These are phyloP conservation scores for Stenopsyche tienmushanensis DNA, from an alignment of 1,140 invertebrate genomes.

Conservation along the genomic window DNA sequence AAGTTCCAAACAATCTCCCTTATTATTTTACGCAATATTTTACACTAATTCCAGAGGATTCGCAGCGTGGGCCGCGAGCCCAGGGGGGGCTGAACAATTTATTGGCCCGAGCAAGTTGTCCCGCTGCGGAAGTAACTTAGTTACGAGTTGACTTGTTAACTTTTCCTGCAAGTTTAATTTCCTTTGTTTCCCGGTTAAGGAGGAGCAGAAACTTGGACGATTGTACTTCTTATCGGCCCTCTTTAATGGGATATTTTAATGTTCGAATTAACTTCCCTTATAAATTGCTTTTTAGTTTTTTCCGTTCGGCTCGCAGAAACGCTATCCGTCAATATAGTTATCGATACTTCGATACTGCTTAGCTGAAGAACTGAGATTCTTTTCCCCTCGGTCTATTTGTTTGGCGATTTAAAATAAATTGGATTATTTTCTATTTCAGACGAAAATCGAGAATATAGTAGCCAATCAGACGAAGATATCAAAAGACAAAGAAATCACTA, in stretches of 20 bases:
- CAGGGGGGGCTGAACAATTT: conserved; percentile 9
- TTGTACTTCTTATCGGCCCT: conserved; percentile 5
- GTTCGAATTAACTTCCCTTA: conserved; percentile 27
- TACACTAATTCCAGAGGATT: conserved; percentile 23
- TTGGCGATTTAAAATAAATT: too few relatives aligned
- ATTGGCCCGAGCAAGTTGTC: conserved; percentile 27
- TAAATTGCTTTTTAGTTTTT: conserved; percentile 14
- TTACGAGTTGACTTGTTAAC: conserved; percentile 31
- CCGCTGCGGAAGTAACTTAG: conserved; percentile 28
- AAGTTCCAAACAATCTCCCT: conserved; percentile 18
- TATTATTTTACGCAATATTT: conserved; percentile 27
- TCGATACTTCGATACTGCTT: background rate
- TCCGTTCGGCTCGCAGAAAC: conserved; percentile 2
- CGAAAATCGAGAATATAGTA: conserved; percentile 82
- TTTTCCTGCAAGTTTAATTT: conserved; percentile 30
- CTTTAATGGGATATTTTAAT: conserved; percentile 29
- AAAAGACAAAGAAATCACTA: conserved; percentile 84
- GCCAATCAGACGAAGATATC: conserved; percentile 79
- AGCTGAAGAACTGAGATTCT: too few relatives aligned
- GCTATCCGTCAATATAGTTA: too few relatives aligned
- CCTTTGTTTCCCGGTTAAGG: conserved; percentile 33
- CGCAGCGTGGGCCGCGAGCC: background rate
- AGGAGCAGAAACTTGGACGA: conserved; percentile 12
- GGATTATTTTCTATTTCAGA: conserved; percentile 60
- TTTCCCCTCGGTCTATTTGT: too few relatives aligned